Evolutionary conservation across 2,888 invertebrate genomes (phyloP).

Genomic region (Drosophila nr. medialis): DNA sequence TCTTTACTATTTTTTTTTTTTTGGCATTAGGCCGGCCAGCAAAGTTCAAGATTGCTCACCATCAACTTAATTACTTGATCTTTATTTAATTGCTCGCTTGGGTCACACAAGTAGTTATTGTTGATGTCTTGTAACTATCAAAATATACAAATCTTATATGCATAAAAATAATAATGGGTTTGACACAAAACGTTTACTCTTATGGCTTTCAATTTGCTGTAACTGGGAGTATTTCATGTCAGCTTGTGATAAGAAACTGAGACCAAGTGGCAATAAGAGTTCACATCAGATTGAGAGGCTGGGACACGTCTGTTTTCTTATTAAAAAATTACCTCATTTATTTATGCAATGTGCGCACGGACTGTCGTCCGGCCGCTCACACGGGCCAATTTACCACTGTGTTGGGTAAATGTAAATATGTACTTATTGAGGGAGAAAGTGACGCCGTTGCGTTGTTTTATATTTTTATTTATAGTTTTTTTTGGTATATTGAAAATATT

Average conservation of each 20-base stretch:
- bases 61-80: constrained; percentile 22
- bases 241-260: constrained; percentile 45
- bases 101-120: constrained; percentile 1
- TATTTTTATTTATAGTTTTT: constrained; percentile 43
- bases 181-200: constrained; percentile 4
- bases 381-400: constrained; percentile 56
- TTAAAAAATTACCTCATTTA: constrained; percentile 66
- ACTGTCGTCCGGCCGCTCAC: constrained; percentile 15
- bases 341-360: constrained; percentile 64
- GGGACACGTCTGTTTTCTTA: constrained; percentile 33
- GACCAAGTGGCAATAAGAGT: constrained; percentile 49
- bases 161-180: background rate
- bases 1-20: background rate
- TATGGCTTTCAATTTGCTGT: background rate
- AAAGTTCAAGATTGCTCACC: constrained; percentile 31
- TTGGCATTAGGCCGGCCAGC: background rate
- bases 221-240: constrained; percentile 9
- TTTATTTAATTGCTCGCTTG: constrained; percentile 26
- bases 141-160: background rate
- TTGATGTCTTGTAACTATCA: constrained; percentile 3
- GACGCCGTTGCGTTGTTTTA: constrained; percentile 46
- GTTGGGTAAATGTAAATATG: constrained; percentile 62
- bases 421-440: constrained; percentile 70
- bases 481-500: constrained; percentile 54
- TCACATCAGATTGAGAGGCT: constrained; percentile 28